Evolutionary conservation across 2,888 invertebrate genomes (phyloP), one percentile per base, ranked within the genome.

Genomic region (Hypercompe scribonia): DNA sequence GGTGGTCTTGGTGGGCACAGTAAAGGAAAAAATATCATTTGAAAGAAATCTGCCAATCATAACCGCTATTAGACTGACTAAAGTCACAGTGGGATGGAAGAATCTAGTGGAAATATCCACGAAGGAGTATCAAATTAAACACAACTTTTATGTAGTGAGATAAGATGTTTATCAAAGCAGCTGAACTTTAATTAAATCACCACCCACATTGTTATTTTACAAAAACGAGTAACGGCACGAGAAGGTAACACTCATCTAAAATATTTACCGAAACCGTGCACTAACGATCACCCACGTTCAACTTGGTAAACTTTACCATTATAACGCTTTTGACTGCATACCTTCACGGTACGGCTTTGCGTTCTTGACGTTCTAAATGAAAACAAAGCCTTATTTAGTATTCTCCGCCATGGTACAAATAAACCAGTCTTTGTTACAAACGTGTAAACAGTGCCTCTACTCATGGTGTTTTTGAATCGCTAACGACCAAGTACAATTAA

Each of bases 301-400:
- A 61, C 61, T 61, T 7, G 31, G 28, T 61, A 61, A 61, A 18
- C 15, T 61, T 61, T 61, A 31, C 5, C 31, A 31, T 61, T 31
- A 61, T 18, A 46, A 34, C 13, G 28, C 63, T 46, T 68, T 46
- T 50, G 36, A 28, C 66, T 34, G 36, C 54, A 42, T 24, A 65
- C 68, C 71, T 69, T 69, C 66, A 65, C 65, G 36, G 28, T 50
- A 42, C 10, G 58, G 34, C 34, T 39, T 39, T 15, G 15, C 36
- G 24, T 42, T 63, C 58, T 31, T 21, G 63, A 11, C 73, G 36
- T 66, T 70, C 34, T 54, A 31, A 28, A 39, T 3, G 58, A 50
- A 78, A 72, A 75, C 72, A 81, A 74, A 74, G 64, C 71, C 33
- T 65, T 63, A 69, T 34, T 74, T 71, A 71, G 71, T 79, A 79